Base-by-base conservation (phyloP, 2,888 invertebrate genomes). In the Brachyptera putata region DNA sequence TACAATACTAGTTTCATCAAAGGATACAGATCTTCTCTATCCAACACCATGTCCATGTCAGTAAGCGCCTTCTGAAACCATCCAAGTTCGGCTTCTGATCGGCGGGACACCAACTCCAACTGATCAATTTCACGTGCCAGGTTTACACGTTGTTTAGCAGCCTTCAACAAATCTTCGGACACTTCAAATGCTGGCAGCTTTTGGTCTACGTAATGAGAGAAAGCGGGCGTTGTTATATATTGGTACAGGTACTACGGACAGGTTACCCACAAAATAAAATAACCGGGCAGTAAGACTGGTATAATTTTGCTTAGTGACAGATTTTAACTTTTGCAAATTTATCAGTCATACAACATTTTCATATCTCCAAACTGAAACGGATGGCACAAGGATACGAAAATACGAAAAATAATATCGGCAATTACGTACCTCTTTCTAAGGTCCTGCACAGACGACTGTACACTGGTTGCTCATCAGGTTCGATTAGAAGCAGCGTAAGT, bases 21-120 rank as follows among this genome's bases (percentile, higher is more conserved):
- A 68, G 66, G 67, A 67, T 67, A 67, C 67, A 65, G 39, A 21
- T 64, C 63, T 18, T 61, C 85, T 37, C 91, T 89, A 68, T 95
- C 95, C 1, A 95, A 76, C 61, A 97, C 84, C 68, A 95, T 87
- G 73, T 97, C 97, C 86, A 95, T 90, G 66, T 95, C 94, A 65
- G 85, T 82, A 0, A 93, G 92, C 1, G 89, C 87, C 71, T 87
- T 88, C 67, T 88, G 84, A 70, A 91, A 78, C 97, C 97, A 98
- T 21, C 89, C 88, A 65, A 82, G 82, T 67, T 91, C 83, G 9
- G 84, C 82, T 68, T 82, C 82, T 1, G 80, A 75, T 59, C 87
- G 82, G 24, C 82, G 76, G 64, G 80, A 76, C 69, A 79, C 80
- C 68, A 89, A 78, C 72, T 79, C 77, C 57, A 90, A 72, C 49